phyloP scores from a whole-genome alignment of 2,888 invertebrate species.

The Neoitamus cyanurus region DNA sequence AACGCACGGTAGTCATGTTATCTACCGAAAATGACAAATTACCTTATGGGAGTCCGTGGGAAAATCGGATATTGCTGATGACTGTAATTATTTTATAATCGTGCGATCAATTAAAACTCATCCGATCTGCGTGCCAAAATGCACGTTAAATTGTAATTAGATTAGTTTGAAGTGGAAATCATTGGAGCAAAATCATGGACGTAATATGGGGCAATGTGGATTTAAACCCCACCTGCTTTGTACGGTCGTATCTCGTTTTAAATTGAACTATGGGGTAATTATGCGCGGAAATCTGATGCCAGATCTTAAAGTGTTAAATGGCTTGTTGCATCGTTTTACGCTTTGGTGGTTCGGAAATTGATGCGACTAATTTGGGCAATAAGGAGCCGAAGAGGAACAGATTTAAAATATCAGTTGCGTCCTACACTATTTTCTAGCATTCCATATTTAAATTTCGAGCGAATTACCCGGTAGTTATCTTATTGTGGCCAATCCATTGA shows the following conservation, averaged over 20 bases:
- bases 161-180: neutral
- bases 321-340: no score
- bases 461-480: neutral
- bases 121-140: neutral
- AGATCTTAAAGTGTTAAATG: no score
- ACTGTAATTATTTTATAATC: neutral
- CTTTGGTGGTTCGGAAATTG: neutral
- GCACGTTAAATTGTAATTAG: neutral
- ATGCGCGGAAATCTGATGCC: neutral
- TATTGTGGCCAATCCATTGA: neutral
- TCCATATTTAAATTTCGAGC: neutral
- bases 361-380: neutral
- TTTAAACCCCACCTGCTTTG: neutral
- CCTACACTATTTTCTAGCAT: neutral
- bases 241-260: neutral
- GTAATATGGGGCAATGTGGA: neutral
- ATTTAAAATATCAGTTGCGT: no score
- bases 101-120: neutral
- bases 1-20: neutral
- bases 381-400: no score
- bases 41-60: neutral
- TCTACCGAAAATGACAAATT: neutral
- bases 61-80: conserved; percentile 1
- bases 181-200: neutral
- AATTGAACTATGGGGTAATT: neutral